phyloP scores from a whole-genome alignment of 2,113 vertebrate genomes.

The Colossoma macropomum region DNA sequence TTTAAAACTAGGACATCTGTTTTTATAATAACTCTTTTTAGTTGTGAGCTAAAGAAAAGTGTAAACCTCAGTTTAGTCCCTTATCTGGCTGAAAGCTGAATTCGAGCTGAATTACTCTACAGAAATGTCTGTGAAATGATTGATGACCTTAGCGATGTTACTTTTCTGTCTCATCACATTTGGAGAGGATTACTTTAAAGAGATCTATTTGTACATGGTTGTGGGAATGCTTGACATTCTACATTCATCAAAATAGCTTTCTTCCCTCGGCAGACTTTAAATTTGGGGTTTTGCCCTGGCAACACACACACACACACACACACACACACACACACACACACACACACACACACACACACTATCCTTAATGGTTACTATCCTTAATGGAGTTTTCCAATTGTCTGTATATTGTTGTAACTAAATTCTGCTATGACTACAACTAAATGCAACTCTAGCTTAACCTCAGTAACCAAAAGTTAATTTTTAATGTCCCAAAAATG shows the following conservation, averaged over 20 bases:
- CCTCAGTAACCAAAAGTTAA: neutral
- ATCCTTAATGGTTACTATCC: conserved; percentile 20
- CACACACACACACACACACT: conserved; percentile 47
- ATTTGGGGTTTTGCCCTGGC: neutral
- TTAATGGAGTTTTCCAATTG: neutral
- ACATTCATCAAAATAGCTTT: neutral
- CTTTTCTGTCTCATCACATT: neutral
- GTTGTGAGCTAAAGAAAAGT: neutral
- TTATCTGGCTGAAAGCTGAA: neutral
- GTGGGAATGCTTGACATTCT: neutral
- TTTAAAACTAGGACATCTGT: too few species aligned
- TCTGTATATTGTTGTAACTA: neutral
- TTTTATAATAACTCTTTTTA: too few species aligned
- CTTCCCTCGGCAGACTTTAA: neutral
- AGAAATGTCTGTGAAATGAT: neutral
- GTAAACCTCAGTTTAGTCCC: neutral
- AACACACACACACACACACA: conserved; percentile 39
- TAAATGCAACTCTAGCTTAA: neutral
- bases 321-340: neutral
- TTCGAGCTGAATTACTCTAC: neutral
- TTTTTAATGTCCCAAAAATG: neutral
- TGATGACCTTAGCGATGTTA: neutral
- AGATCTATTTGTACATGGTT: neutral
- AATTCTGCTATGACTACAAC: neutral
- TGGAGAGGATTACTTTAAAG: conserved; percentile 25